phyloP scores from a whole-genome alignment of 2,888 invertebrate species.

The Xylota sylvarum region DNA sequence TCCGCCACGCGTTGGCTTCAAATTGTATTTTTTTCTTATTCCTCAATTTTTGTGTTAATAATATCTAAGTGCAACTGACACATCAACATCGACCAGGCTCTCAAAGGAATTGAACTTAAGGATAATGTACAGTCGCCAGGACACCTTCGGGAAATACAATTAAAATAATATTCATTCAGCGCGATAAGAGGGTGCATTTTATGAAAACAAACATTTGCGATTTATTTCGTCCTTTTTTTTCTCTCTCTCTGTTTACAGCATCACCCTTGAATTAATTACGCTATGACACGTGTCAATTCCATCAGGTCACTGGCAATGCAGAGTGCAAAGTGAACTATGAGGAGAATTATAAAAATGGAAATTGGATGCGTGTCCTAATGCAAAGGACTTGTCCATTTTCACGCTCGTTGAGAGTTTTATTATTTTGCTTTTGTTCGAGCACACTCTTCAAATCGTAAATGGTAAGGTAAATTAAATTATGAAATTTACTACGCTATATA shows the following conservation, averaged over 20 bases:
- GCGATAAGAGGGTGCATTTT: constrained; percentile 58
- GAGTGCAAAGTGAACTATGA: constrained; percentile 36
- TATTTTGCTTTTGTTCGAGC: constrained; percentile 14
- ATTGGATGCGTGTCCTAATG: constrained; percentile 62
- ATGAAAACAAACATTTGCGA: constrained; percentile 70
- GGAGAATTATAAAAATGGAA: constrained; percentile 49
- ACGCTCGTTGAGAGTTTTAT: constrained; percentile 53
- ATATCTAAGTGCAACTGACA: constrained; percentile 70
- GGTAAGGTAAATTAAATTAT: constrained; percentile 66
- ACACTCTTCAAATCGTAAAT: constrained; percentile 27
- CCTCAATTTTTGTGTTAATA: constrained; percentile 46
- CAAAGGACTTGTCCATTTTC: constrained; percentile 69
- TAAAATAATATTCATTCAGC: constrained; percentile 62
- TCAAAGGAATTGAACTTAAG: constrained; percentile 39
- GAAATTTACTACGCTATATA: neutral
- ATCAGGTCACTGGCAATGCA: constrained; percentile 67
- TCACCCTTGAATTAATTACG: constrained; percentile 69
- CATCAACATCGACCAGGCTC: constrained; percentile 28
- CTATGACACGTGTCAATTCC: constrained; percentile 69
- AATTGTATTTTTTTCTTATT: constrained; percentile 39
- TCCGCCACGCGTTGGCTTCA: constrained; percentile 52
- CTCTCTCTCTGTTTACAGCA: neutral
- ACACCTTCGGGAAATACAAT: constrained; percentile 71
- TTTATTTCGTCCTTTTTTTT: constrained; percentile 30
- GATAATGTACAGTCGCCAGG: constrained; percentile 30